Evolutionary conservation across 2,113 vertebrate species (phyloP).

Genomic region (Myrmecophaga tridactyla): DNA sequence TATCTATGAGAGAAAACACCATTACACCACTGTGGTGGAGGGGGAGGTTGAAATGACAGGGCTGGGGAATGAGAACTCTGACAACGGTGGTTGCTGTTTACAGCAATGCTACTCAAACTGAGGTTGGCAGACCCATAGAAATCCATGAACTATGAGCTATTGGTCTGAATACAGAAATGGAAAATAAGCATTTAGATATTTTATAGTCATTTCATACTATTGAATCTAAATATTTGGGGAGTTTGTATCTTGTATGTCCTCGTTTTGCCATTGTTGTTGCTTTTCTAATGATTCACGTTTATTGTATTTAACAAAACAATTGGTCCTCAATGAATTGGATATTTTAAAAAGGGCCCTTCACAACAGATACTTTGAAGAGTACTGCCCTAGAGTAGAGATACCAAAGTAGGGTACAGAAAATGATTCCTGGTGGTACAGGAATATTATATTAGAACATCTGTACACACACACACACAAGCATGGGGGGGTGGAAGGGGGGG

Average conservation of each 20-base stretch:
- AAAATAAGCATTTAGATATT: not conserved
- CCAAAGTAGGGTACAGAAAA: not conserved
- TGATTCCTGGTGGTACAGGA: not conserved
- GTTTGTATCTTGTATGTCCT: not conserved
- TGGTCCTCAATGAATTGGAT: not conserved
- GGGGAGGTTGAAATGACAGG: not conserved
- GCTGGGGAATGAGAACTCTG: not conserved
- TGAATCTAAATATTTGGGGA: not conserved
- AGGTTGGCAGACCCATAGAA: not conserved
- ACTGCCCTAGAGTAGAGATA: not conserved
- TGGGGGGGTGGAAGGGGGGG: too few species aligned
- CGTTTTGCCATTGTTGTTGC: not conserved
- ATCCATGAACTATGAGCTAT: not conserved
- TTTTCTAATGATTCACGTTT: not conserved
- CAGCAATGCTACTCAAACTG: not conserved
- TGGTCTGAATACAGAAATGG: slow-evolving; percentile 6
- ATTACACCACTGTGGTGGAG: not conserved
- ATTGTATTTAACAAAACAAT: not conserved
- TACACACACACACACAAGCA: not conserved
- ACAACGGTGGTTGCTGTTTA: not conserved
- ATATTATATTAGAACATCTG: not conserved
- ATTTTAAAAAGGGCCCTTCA: not conserved
- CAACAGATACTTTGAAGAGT: not conserved
- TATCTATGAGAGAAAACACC: not conserved
- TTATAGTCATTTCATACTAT: not conserved